A percentile compares a stretch with the other conserved stretches of the same genome.
phyloP scores from a whole-genome alignment of 1,140 invertebrate genomes.

The Magallana gigas region DNA sequence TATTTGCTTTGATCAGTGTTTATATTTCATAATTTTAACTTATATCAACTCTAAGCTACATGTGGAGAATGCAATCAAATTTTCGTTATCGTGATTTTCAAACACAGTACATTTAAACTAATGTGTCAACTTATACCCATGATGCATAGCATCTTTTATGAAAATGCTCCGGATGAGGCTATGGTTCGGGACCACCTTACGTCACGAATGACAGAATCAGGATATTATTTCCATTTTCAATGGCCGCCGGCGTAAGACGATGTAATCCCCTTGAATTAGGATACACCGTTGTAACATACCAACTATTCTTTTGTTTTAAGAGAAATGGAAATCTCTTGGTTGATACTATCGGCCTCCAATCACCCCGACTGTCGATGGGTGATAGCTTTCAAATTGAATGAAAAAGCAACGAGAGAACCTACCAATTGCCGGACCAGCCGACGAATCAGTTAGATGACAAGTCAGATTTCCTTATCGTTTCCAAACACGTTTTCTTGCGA shows the following conservation, averaged over 20 bases:
- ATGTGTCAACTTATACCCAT: no score
- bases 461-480: constrained; percentile 32
- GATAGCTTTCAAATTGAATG: constrained; percentile 29
- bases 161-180: neutral
- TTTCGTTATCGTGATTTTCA: no score
- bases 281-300: constrained; percentile 14
- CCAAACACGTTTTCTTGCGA: constrained; percentile 24
- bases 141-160: neutral
- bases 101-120: no score
- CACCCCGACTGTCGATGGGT: neutral
- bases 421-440: neutral
- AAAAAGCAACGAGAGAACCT: neutral
- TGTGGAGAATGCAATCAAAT: neutral
- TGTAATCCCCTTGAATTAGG: constrained; percentile 24
- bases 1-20: constrained; percentile 1
- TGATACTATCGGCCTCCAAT: neutral
- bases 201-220: neutral
- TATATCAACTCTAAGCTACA: neutral
- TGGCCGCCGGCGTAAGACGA: constrained; percentile 4
- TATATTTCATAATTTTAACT: constrained; percentile 13
- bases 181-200: neutral
- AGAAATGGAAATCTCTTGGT: neutral
- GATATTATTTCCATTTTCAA: neutral
- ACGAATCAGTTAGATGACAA: constrained; percentile 20
- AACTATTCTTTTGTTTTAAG: constrained; percentile 10